Conservation (phyloP, 2,797 vertebrate genomes). For the Bradypodion ventrale region DNA sequence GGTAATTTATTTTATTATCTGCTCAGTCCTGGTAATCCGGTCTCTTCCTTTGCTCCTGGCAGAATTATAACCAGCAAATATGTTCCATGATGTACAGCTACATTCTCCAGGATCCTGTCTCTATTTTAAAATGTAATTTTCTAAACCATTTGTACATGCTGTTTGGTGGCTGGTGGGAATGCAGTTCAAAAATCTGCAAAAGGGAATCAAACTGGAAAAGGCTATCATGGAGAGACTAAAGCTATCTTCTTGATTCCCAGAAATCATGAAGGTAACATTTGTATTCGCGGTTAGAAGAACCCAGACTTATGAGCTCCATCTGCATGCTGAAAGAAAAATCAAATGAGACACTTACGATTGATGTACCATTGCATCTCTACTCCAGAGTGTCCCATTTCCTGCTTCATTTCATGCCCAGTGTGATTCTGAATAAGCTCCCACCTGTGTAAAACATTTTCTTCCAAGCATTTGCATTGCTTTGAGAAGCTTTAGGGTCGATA, state of each 20-base stretch:
- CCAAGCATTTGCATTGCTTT: not conserved
- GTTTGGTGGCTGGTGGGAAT: not conserved
- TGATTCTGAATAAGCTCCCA: not conserved
- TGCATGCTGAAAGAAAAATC: not conserved
- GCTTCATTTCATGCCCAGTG: not conserved
- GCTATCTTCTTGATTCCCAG: not conserved
- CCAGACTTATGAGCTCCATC: not conserved
- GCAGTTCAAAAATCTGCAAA: not conserved
- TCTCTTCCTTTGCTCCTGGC: no score
- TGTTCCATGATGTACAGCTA: not conserved
- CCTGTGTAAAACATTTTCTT: slow-evolving; percentile 1
- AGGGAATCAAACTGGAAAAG: not conserved
- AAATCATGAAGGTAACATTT: not conserved
- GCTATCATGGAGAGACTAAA: not conserved
- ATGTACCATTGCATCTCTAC: not conserved
- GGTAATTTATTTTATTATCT: no score
- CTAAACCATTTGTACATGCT: not conserved
- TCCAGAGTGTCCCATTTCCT: not conserved
- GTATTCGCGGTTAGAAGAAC: not conserved
- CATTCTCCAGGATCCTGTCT: not conserved
- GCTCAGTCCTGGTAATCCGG: no score
- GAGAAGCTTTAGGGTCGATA: not conserved
- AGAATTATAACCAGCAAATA: no score
- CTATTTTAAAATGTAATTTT: not conserved
- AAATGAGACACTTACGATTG: not conserved